Evolutionary conservation across 2,113 vertebrate species (phyloP).

Genomic region (Nansenia antarctica): DNA sequence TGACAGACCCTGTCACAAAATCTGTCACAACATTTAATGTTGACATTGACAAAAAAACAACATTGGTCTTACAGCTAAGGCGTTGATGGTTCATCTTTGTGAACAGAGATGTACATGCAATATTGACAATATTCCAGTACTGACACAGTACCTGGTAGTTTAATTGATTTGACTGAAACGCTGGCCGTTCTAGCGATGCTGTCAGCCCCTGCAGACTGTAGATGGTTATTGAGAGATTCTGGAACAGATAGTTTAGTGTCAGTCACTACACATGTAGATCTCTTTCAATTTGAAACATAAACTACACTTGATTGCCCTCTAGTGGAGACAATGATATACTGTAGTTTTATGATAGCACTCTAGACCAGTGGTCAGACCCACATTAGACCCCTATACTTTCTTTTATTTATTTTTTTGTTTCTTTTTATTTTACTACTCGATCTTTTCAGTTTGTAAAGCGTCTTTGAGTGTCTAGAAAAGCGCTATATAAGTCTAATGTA

Average conservation of each 20-base stretch:
- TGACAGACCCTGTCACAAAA: no score
- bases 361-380: no score
- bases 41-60: no score
- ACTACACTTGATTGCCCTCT: neutral
- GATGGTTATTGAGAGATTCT: constrained; percentile 79
- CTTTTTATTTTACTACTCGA: no score
- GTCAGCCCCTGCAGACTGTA: constrained; percentile 63
- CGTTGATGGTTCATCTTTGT: constrained; percentile 7
- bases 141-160: constrained; percentile 71
- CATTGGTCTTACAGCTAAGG: constrained; percentile 69
- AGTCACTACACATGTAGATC: neutral
- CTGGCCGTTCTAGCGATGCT: constrained; percentile 68
- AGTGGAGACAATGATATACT: neutral
- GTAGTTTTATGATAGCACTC: neutral
- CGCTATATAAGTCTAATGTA: no score
- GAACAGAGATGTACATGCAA: neutral
- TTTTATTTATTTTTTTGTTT: no score
- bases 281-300: neutral
- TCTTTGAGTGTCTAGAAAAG: no score
- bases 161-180: constrained; percentile 59
- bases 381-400: no score
- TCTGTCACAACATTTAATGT: no score
- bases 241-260: constrained; percentile 16
- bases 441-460: no score
- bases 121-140: neutral